Percentiles rank a stretch among this genome's conserved stretches.
phyloP scores from a whole-genome alignment of 2,888 invertebrate genomes.

The Ormia ochracea region DNA sequence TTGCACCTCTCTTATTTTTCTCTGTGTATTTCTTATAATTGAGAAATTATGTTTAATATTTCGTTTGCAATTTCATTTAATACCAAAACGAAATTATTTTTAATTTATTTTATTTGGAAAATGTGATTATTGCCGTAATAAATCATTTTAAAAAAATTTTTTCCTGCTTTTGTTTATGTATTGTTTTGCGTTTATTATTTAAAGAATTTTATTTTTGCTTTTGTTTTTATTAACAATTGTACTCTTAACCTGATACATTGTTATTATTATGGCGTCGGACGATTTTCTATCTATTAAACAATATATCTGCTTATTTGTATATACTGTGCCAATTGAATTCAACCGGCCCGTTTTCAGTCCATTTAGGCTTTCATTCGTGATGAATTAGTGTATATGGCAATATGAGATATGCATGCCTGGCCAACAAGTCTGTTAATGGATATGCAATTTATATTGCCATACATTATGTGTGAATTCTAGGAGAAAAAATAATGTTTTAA shows the following conservation, averaged over 20 bases:
- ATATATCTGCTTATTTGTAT: too few species aligned
- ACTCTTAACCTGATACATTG: conserved; percentile 39
- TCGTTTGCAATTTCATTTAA: neutral
- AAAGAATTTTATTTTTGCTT: neutral
- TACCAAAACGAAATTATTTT: neutral
- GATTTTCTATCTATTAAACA: neutral
- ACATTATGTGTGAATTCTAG: conserved; percentile 41
- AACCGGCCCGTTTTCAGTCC: conserved; percentile 35
- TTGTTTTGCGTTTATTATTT: neutral
- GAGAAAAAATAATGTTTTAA: conserved; percentile 1
- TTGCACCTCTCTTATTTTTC: neutral
- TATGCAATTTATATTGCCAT: conserved; percentile 32
- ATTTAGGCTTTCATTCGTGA: conserved; percentile 42
- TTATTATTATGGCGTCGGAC: conserved; percentile 20
- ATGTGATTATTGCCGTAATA: conserved; percentile 34
- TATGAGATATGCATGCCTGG: neutral
- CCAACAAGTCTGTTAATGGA: neutral
- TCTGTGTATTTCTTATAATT: conserved; percentile 6
- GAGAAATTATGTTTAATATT: conserved; percentile 37
- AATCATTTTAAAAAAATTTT: conserved; percentile 32
- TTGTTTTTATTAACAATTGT: conserved; percentile 37
- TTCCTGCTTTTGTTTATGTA: neutral
- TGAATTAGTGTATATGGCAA: conserved; percentile 25
- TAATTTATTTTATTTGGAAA: conserved; percentile 21
- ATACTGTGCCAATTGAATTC: neutral